Conservation (phyloP, 1,140 invertebrate genomes). For the Periplaneta americana region DNA sequence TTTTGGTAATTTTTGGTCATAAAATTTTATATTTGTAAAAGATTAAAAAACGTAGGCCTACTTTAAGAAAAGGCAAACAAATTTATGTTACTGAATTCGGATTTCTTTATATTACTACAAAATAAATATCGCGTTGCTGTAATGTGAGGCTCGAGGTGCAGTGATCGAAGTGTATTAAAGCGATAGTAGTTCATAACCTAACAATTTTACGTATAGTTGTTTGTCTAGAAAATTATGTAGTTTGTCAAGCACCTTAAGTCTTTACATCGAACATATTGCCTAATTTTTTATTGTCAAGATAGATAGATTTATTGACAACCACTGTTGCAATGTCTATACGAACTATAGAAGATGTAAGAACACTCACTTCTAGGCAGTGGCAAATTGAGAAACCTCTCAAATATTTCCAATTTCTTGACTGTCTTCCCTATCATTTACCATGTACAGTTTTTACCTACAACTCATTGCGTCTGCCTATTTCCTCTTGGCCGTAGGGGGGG, state of each 20-base stretch:
- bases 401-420: background rate
- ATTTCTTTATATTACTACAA: background rate
- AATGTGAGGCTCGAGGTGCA: background rate
- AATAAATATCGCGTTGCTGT: background rate
- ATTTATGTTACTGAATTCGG: too few species aligned
- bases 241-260: background rate
- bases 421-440: background rate
- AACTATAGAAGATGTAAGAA: background rate
- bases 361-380: background rate
- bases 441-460: background rate
- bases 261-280: background rate
- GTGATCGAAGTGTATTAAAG: too few species aligned
- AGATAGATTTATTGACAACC: background rate
- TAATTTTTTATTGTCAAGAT: background rate
- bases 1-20: background rate
- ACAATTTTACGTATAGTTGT: too few species aligned
- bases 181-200: too few species aligned
- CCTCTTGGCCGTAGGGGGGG: conserved; percentile 49
- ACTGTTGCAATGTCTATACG: background rate
- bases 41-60: too few species aligned
- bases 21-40: background rate
- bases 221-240: background rate
- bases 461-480: background rate
- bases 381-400: background rate
- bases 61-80: too few species aligned